Evolutionary conservation across 2,797 vertebrate genomes (phyloP).

Genomic region (Harpagifer antarcticus): DNA sequence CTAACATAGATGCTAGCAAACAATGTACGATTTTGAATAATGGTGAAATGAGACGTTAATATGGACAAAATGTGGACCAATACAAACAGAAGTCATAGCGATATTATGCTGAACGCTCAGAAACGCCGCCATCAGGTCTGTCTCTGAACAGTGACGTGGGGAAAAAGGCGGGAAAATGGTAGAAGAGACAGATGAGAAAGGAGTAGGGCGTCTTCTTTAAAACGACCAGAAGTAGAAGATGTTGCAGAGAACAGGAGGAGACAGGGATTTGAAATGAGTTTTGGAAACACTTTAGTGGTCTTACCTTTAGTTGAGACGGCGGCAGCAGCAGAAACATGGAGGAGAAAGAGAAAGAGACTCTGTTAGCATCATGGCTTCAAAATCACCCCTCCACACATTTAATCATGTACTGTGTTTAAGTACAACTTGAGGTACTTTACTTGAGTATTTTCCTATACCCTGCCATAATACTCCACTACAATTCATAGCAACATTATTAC

Average conservation of each 20-base stretch:
- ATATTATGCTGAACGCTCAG: background rate
- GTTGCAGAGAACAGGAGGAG: background rate
- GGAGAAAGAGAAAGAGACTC: constrained; percentile 30
- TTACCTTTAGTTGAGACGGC: constrained; percentile 72
- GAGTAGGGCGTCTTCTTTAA: background rate
- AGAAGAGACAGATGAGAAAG: background rate
- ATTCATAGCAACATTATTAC: too few species aligned
- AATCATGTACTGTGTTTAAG: too few species aligned
- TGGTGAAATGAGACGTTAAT: background rate
- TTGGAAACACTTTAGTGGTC: constrained; percentile 28
- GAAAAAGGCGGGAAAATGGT: background rate
- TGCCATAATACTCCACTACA: too few species aligned
- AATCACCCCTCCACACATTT: too few species aligned
- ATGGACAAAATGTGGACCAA: background rate
- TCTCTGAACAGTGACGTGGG: background rate
- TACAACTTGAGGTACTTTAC: too few species aligned
- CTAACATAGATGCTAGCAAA: background rate
- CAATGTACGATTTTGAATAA: background rate
- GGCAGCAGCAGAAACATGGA: constrained; percentile 56
- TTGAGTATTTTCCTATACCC: too few species aligned
- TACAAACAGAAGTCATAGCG: background rate
- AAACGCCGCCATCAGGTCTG: background rate
- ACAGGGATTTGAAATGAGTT: background rate
- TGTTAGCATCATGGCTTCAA: constrained; percentile 38
- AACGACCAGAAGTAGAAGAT: background rate